Evolutionary conservation across 2,797 vertebrate species (phyloP).

Genomic region (Chelmon rostratus): DNA sequence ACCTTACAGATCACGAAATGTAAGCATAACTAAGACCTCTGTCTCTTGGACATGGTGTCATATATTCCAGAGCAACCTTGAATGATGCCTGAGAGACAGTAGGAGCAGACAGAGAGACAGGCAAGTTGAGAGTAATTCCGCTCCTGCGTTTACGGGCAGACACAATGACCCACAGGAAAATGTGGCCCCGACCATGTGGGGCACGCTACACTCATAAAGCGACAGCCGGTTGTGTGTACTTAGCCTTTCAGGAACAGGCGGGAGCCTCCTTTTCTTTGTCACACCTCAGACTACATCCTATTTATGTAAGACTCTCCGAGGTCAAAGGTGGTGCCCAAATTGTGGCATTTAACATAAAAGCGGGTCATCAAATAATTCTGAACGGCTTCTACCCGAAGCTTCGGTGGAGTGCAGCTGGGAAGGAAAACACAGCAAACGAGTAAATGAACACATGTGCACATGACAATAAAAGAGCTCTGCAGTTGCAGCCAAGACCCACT

Average conservation of each 20-base stretch:
- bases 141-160: conserved; percentile 55
- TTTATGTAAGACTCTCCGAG: conserved; percentile 43
- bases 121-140: conserved; percentile 46
- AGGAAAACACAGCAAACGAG: conserved; percentile 24
- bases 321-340: conserved; percentile 41
- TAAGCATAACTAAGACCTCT: neutral
- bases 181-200: conserved; percentile 42
- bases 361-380: conserved; percentile 24
- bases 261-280: conserved; percentile 35
- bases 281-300: conserved; percentile 40
- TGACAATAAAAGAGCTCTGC: conserved; percentile 54
- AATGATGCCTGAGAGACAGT: conserved; percentile 30
- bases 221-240: conserved; percentile 54
- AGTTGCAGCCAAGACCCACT: conserved; percentile 66
- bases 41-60: neutral
- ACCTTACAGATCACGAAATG: neutral
- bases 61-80: conserved; percentile 6
- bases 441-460: conserved; percentile 58
- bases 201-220: conserved; percentile 60
- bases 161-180: conserved; percentile 53
- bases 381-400: conserved; percentile 9
- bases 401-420: conserved; percentile 21
- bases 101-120: conserved; percentile 29
- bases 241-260: conserved; percentile 46
- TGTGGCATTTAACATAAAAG: conserved; percentile 43